phyloP scores from a whole-genome alignment of 2,113 vertebrate species.

The Philantomba maxwellii region DNA sequence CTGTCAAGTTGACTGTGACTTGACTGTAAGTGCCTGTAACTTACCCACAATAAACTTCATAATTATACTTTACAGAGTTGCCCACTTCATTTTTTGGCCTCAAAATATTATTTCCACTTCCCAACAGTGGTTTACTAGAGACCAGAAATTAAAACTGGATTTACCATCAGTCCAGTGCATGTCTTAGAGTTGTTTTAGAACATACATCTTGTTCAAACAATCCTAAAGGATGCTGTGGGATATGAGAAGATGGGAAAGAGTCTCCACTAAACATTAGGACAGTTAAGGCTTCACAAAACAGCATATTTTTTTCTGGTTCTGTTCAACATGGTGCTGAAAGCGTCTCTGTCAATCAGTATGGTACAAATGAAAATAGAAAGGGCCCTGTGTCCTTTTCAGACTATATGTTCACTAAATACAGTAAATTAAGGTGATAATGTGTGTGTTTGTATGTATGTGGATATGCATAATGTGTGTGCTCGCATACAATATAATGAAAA shows the following conservation, averaged over 20 bases:
- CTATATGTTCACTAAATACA: not conserved
- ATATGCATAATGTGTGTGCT: not conserved
- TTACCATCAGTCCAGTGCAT: not conserved
- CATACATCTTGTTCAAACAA: not conserved
- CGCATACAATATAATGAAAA: not conserved
- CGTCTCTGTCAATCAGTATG: not conserved
- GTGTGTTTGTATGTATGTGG: not conserved
- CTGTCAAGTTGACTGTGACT: not conserved
- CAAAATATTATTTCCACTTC: not conserved
- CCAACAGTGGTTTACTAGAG: not conserved
- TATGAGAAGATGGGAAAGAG: not conserved
- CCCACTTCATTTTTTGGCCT: not conserved
- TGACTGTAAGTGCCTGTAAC: not conserved
- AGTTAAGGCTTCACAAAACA: not conserved
- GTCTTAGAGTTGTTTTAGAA: conserved; percentile 3
- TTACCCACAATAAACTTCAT: not conserved
- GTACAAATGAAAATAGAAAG: not conserved
- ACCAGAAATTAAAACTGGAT: conserved; percentile 2
- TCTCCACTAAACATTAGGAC: not conserved
- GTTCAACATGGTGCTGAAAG: not conserved
- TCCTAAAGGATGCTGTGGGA: not conserved
- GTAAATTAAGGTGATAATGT: not conserved
- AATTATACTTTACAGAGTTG: not conserved
- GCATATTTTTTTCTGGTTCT: not conserved
- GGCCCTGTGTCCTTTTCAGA: not conserved